Percentiles rank a stretch among this genome's conserved stretches.
Conservation (phyloP, 2,113 vertebrate genomes). For the Centropristis striata region DNA sequence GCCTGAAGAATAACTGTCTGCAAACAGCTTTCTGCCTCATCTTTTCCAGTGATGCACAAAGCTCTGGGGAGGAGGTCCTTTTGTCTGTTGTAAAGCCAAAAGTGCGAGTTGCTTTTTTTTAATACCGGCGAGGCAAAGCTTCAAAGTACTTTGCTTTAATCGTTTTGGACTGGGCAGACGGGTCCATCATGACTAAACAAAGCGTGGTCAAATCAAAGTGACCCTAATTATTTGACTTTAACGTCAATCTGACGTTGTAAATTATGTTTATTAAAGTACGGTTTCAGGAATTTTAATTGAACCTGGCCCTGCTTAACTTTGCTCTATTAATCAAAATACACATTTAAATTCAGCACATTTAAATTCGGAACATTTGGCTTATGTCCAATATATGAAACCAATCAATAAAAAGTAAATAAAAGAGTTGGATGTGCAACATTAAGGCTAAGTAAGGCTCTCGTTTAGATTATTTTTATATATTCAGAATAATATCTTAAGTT, state of each 20-base stretch:
- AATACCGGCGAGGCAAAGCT: slow-evolving; percentile 10
- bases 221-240: slow-evolving; percentile 27
- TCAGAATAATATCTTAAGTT: neutral
- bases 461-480: neutral
- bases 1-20: slow-evolving; percentile 20
- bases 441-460: too few relatives aligned
- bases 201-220: slow-evolving; percentile 10
- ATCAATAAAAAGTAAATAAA: too few relatives aligned
- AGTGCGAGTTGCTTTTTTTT: slow-evolving; percentile 7
- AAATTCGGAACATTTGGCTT: too few relatives aligned
- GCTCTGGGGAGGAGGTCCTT: slow-evolving; percentile 18
- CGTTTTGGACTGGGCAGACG: slow-evolving; percentile 25
- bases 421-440: too few relatives aligned
- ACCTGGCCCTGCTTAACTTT: too few relatives aligned
- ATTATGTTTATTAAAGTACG: slow-evolving; percentile 1
- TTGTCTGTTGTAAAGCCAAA: slow-evolving; percentile 61
- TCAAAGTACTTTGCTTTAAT: slow-evolving; percentile 43
- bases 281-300: neutral
- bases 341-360: too few relatives aligned
- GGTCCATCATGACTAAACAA: slow-evolving; percentile 39
- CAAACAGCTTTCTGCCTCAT: slow-evolving; percentile 32
- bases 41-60: slow-evolving; percentile 38
- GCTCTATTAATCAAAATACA: too few relatives aligned
- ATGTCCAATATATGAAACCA: too few relatives aligned
- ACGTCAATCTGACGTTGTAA: neutral